A percentile compares a stretch with the other conserved stretches of the same genome.
Conservation (phyloP, 2,888 invertebrate species). For the Drosophila sordidula region DNA sequence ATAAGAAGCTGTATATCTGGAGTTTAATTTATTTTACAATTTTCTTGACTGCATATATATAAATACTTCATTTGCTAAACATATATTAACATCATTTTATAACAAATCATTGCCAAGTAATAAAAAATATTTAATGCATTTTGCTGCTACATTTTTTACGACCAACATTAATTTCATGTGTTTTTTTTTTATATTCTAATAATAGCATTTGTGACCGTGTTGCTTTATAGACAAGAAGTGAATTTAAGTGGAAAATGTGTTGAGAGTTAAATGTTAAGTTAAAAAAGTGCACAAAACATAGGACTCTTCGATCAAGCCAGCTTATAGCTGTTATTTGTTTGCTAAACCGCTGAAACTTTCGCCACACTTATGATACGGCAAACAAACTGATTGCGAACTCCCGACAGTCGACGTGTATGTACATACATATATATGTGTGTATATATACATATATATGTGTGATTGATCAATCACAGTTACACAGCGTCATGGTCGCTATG, state of each 20-base stretch:
- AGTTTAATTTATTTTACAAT: background rate
- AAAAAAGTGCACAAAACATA: background rate
- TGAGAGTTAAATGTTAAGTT: no score
- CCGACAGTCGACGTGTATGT: background rate
- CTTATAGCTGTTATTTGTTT: slow-evolving; percentile 30
- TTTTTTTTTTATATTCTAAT: no score
- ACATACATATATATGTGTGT: background rate
- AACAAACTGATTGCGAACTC: slow-evolving; percentile 50
- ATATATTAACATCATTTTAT: no score
- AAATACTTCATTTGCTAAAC: background rate
- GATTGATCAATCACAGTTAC: slow-evolving; percentile 54
- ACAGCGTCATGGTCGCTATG: slow-evolving; percentile 29
- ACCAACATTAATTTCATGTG: no score
- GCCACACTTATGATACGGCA: slow-evolving; percentile 50
- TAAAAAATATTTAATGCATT: no score
- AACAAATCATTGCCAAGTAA: no score
- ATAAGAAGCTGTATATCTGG: no score
- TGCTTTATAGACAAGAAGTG: no score
- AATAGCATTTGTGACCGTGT: no score
- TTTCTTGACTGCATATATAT: background rate
- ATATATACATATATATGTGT: slow-evolving; percentile 24
- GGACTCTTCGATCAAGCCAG: slow-evolving; percentile 31
- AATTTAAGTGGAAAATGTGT: no score
- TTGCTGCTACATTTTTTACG: no score
- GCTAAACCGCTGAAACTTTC: slow-evolving; percentile 31